Conservation (phyloP, 2,797 vertebrate species). For the Echiichthys vipera region DNA sequence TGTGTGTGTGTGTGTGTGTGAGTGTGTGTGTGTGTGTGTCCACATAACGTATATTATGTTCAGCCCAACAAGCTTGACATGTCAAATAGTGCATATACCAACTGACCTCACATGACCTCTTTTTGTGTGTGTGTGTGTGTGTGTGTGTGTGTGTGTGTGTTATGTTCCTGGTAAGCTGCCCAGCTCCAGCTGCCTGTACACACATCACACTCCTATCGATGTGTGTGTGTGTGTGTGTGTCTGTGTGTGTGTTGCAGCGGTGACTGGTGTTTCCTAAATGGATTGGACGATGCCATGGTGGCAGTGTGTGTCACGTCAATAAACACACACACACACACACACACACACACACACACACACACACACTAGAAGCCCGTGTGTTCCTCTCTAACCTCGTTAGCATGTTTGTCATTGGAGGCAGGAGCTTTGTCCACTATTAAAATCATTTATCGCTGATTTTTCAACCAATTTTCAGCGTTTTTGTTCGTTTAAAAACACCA, state of each 20-base stretch:
- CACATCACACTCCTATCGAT: slow-evolving; percentile 14
- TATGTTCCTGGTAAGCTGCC: slow-evolving; percentile 11
- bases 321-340: slow-evolving; percentile 29
- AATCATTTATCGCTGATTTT: too few relatives aligned
- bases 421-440: too few relatives aligned
- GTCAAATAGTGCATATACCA: slow-evolving; percentile 35
- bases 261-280: slow-evolving; percentile 48
- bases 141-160: slow-evolving; percentile 16
- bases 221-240: slow-evolving; percentile 15
- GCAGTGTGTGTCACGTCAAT: slow-evolving; percentile 41
- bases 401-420: too few relatives aligned
- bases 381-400: too few relatives aligned
- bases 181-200: slow-evolving; percentile 6
- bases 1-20: slow-evolving; percentile 13
- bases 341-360: slow-evolving; percentile 10
- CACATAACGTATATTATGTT: slow-evolving; percentile 29
- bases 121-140: slow-evolving; percentile 3
- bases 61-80: slow-evolving; percentile 34
- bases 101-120: slow-evolving; percentile 40
- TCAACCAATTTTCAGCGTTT: too few relatives aligned
- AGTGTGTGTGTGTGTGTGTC: background rate
- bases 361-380: background rate
- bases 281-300: slow-evolving; percentile 56
- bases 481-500: too few relatives aligned
- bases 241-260: slow-evolving; percentile 27